Base-by-base conservation (phyloP, 2,888 invertebrate species). In the Dyspetes luteomarginatus region DNA sequence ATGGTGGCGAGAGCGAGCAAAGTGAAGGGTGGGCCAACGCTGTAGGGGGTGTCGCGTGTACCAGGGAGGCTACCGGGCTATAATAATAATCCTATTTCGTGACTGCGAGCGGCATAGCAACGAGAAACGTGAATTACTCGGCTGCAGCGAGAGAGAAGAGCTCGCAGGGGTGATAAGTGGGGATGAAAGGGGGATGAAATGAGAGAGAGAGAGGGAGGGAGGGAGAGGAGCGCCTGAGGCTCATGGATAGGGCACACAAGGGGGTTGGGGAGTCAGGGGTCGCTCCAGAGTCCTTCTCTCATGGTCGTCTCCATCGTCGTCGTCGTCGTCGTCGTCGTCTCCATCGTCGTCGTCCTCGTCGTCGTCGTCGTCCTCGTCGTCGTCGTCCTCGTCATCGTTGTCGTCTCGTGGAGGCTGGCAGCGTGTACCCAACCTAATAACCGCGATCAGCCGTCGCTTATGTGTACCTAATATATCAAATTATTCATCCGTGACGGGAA, bases 391-490 rank as follows among this genome's bases (percentile, higher is more conserved):
- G 73, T 77, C 68, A 43, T 78, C 56, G 50, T 45, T 17, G 41
- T 78, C 58, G 62, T 76, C 56, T 60, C 48, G 71, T 19, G 77
- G 79, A 80, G 84, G 86, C 86, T 86, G 86, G 86, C 84, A 85
- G 86, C 86, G 85, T 86, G 86, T 88, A 88, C 86, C 86, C 90
- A 90, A 91, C 90, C 90, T 90, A 91, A 91, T 91, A 91, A 90
- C 89, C 88, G 87, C 90, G 90, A 91, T 91, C 90, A 91, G 89
- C 88, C 90, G 88, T 88, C 89, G 89, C 89, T 90, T 90, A 90
- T 90, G 90, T 90, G 89, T 89, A 88, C 88, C 87, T 90, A 91
- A 90, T 90, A 88, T 89, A 91, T 91, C 89, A 88, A 90, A 91
- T 91, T 91, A 90, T 88, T 86, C 85, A 85, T 84, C 84, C 89